phyloP scores from a whole-genome alignment of 2,888 invertebrate genomes.

The Rhorus exstirpatorius region DNA sequence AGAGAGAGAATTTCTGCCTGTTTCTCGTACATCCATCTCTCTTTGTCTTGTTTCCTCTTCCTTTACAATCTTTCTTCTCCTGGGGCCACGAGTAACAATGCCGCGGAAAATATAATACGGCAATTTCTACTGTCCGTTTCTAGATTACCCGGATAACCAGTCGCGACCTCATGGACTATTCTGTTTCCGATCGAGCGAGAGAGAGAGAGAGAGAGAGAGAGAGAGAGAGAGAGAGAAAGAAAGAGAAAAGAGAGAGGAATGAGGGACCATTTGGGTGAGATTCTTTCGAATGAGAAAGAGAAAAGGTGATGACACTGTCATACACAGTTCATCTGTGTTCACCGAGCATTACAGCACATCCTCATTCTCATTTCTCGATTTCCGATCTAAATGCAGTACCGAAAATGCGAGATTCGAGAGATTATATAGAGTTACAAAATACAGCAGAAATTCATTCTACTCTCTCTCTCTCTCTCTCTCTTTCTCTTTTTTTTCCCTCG shows the following conservation, averaged over 20 bases:
- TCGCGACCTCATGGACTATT: slow-evolving; percentile 68
- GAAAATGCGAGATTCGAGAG: slow-evolving; percentile 55
- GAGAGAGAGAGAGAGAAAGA: slow-evolving; percentile 20
- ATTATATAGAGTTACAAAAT: slow-evolving; percentile 67
- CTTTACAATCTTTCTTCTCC: slow-evolving; percentile 18
- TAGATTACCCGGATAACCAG: slow-evolving; percentile 82
- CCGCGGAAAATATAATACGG: slow-evolving; percentile 70
- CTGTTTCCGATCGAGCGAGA: slow-evolving; percentile 74
- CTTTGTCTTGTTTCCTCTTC: slow-evolving; percentile 15
- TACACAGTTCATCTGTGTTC: not conserved
- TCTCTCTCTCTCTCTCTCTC: not conserved
- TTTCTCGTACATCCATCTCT: slow-evolving; percentile 29
- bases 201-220: slow-evolving; percentile 15
- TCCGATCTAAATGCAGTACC: slow-evolving; percentile 44
- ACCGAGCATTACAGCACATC: slow-evolving; percentile 37
- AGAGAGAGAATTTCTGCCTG: slow-evolving; percentile 43
- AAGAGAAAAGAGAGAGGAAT: not conserved
- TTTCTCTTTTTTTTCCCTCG: not conserved
- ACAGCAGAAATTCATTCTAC: slow-evolving; percentile 7
- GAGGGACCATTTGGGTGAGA: slow-evolving; percentile 13
- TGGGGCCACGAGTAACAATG: slow-evolving; percentile 55
- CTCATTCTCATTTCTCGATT: slow-evolving; percentile 45
- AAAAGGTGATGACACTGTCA: slow-evolving; percentile 13
- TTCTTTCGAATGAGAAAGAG: slow-evolving; percentile 45
- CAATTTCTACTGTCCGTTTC: slow-evolving; percentile 74